Evolutionary conservation across 2,797 vertebrate species (phyloP), one percentile per base, ranked within the genome.

Genomic region (Chaetodon trifasciatus): DNA sequence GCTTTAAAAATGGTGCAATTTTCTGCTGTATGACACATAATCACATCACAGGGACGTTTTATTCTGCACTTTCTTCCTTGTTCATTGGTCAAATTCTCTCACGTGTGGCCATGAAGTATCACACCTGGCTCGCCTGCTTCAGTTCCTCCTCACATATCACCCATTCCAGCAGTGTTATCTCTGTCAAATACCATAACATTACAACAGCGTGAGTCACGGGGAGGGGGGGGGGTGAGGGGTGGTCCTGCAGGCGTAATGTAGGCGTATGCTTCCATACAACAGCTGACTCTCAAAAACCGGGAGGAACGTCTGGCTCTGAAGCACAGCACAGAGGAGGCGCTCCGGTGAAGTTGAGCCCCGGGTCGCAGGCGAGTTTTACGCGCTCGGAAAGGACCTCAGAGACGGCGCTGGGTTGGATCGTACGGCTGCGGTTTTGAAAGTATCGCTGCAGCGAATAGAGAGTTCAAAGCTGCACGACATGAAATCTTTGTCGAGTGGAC

Each of bases 251-350:
- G 32, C 78, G 80, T 55, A 15, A 50, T 19, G 88, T 74, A n/a
- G 85, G 87, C 86, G 83, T 74, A 16, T n/a, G 11, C 83, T 73
- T 74, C 17, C 13, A 3, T 52, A 58, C 69, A 72, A 73, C 86
- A 80, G 83, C 86, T 83, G 85, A 81, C 85, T 67, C 39, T 79
- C 56, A 76, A 82, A 83, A 81, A 53, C 15, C 32, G 1, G 37
- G 84, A 79, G 87, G 35, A 80, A 44, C 0, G 81, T 12, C 7
- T 5, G 66, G 52, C 5, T 4, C 6, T 0, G 55, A 10, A 12
- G 1, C 84, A 78, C 65, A 88, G 64, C 80, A 23, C 70, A 19
- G 47, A 67, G 46, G 78, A 90, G 53, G 65, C 53, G 85, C 74
- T 66, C 64, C 40, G 77, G 76, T 10, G 73, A 86, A 88, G 88